phyloP scores from a whole-genome alignment of 1,140 invertebrate genomes.

The Homarus americanus region DNA sequence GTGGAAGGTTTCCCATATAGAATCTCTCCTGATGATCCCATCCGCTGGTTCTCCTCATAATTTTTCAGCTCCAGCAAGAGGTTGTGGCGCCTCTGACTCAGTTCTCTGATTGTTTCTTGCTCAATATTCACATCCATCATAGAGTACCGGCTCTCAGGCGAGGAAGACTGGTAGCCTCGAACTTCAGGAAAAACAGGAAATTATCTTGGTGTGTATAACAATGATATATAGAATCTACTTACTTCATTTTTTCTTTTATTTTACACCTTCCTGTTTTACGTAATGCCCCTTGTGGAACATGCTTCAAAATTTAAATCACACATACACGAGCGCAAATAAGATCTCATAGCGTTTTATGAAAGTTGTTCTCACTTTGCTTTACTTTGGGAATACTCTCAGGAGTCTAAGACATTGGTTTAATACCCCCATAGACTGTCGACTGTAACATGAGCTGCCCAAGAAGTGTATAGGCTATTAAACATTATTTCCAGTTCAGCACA shows the following conservation, averaged over 20 bases:
- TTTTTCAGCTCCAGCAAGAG: conserved; percentile 89
- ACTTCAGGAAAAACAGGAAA: conserved; percentile 80
- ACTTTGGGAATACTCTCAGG: too few species aligned
- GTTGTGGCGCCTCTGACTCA: conserved; percentile 89
- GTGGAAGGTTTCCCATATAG: conserved; percentile 74
- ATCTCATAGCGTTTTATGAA: too few species aligned
- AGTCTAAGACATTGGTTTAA: too few species aligned
- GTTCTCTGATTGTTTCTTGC: conserved; percentile 87
- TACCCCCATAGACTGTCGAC: too few species aligned
- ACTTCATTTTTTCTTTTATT: background rate
- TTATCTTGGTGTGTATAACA: background rate
- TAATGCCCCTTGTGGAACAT: too few species aligned
- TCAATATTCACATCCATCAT: conserved; percentile 83
- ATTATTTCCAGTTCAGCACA: too few species aligned
- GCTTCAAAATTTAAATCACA: too few species aligned
- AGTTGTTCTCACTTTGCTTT: too few species aligned
- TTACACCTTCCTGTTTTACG: too few species aligned
- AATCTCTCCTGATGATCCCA: conserved; percentile 74
- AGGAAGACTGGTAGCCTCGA: conserved; percentile 84
- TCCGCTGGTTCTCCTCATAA: conserved; percentile 83
- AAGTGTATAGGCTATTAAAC: too few species aligned
- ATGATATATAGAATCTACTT: background rate
- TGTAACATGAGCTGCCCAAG: too few species aligned
- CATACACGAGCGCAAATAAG: too few species aligned
- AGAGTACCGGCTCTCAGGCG: conserved; percentile 78